Evolutionary conservation across 2,113 vertebrate species (phyloP), one percentile per base, ranked within the genome.

Genomic region (Atractosteus spatula): DNA sequence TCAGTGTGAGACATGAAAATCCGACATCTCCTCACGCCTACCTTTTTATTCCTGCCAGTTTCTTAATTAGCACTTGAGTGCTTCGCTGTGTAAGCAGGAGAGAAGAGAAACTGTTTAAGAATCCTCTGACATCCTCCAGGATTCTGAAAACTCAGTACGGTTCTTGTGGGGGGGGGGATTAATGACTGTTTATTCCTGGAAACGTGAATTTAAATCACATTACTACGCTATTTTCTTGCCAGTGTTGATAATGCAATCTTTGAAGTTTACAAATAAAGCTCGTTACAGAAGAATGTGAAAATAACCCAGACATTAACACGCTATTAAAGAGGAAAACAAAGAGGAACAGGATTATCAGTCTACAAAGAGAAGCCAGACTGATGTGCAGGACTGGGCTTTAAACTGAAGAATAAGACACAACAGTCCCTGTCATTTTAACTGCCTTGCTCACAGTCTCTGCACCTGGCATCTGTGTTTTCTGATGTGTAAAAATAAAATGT

Each of bases 1-100:
- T 41, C 56, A 7, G 68, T 57, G 69, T 55, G 57, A 74, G 5
- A 70, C 69, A 44, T 43, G 70, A 10, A 69, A 45, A 73, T 70
- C 71, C 67, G 76, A 78, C 64, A 62, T 54, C 51, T 56, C 16
- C 12, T 68, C 47, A 70, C 59, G 57, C 70, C 44, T 47, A 47
- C 67, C 7, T 45, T 16, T 47, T 71, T 67, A 42, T 55, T 71
- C 54, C 42, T 71, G 44, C 73, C 73, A 76, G 62, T 70, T 76
- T 72, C 45, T 68, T 70, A 69, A 69, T 74, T 71, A 75, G 51
- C 61, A 12, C 75, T 65, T 11, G 4, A 55, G 61, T 47, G 10
- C 2, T 14, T 14, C n/a, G 7, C 41, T 57, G 7, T 43, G 62
- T 16, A 13, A 64, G 71, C 62, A n/a, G 29, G 55, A 14, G 17